These are phyloP conservation scores for Nerophis ophidion DNA, from an alignment of 2,113 vertebrate species.

Conservation along the genomic window DNA sequence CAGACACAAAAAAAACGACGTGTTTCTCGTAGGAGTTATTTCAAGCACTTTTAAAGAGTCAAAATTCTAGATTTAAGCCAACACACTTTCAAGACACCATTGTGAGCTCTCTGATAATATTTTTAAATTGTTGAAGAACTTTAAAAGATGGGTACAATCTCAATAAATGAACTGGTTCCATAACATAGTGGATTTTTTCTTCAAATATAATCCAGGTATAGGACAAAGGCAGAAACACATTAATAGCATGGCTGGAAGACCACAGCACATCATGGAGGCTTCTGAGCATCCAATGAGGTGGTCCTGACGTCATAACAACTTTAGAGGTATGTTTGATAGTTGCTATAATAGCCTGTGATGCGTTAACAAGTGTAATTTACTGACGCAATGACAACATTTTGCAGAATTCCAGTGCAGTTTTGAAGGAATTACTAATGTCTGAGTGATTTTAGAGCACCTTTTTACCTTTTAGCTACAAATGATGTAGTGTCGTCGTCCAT, in stretches of 20 bases:
- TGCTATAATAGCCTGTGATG: not conserved
- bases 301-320: not conserved
- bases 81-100: no score
- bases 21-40: no score
- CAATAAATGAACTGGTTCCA: no score
- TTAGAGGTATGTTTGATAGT: not conserved
- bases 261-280: not conserved
- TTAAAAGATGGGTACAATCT: no score
- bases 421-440: not conserved
- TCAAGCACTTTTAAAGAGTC: no score
- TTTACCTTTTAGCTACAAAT: slow-evolving; percentile 73
- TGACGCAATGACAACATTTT: not conserved
- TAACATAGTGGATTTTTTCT: no score
- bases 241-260: not conserved
- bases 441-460: not conserved
- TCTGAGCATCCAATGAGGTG: not conserved
- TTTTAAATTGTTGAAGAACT: no score
- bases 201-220: not conserved
- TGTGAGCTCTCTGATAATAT: no score
- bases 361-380: not conserved
- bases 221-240: not conserved
- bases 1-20: no score
- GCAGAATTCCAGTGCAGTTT: not conserved
- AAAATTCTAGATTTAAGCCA: no score
- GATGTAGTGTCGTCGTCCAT: slow-evolving; percentile 16